A percentile compares a stretch with the other conserved stretches of the same genome.
phyloP scores from a whole-genome alignment of 2,888 invertebrate genomes.

The Diaperis boleti region DNA sequence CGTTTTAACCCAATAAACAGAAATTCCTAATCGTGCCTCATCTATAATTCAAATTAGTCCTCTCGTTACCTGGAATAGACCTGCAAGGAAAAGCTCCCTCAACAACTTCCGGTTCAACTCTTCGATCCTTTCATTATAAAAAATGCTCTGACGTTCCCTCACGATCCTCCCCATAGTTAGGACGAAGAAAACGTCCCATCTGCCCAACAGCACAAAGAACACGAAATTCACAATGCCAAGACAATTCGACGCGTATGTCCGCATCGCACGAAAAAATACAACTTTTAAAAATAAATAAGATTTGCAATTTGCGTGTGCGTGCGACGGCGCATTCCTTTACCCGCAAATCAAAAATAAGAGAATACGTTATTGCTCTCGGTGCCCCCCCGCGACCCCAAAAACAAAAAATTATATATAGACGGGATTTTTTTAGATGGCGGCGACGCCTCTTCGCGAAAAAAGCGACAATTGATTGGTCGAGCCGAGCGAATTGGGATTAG shows the following conservation, averaged over 20 bases:
- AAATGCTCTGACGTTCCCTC: slow-evolving; percentile 34
- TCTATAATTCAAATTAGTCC: not conserved
- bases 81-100: slow-evolving; percentile 17
- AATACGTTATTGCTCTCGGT: slow-evolving; percentile 18
- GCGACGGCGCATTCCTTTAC: slow-evolving; percentile 26
- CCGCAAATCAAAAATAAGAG: slow-evolving; percentile 31
- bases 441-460: slow-evolving; percentile 1
- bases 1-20: slow-evolving; percentile 18
- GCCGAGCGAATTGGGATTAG: slow-evolving; percentile 5
- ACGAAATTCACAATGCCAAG: slow-evolving; percentile 15
- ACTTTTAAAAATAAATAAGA: slow-evolving; percentile 27
- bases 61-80: slow-evolving; percentile 17
- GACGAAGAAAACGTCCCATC: not conserved
- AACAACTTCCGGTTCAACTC: slow-evolving; percentile 37
- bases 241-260: slow-evolving; percentile 26
- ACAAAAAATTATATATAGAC: not conserved
- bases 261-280: slow-evolving; percentile 16
- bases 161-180: slow-evolving; percentile 31
- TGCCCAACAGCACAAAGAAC: not conserved
- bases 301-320: slow-evolving; percentile 16
- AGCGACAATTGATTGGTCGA: slow-evolving; percentile 15
- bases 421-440: slow-evolving; percentile 25
- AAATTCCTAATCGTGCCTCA: slow-evolving; percentile 5
- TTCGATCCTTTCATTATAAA: slow-evolving; percentile 36
- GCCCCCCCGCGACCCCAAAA: slow-evolving; percentile 5